Conservation (phyloP, 2,113 vertebrate species). For the Saimiri boliviensis region DNA sequence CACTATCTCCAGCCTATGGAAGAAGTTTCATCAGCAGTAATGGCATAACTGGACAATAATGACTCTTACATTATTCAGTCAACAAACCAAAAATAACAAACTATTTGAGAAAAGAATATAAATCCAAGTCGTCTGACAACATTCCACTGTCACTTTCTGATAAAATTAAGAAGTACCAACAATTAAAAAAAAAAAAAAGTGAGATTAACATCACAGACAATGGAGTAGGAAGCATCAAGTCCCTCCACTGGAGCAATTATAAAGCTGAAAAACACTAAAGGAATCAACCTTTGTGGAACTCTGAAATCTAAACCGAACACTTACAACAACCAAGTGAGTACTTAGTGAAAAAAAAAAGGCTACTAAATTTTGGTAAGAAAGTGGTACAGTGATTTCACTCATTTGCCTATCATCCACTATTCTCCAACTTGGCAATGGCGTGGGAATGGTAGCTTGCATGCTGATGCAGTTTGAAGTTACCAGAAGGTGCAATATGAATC, state of each 20-base stretch:
- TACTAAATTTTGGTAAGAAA: not conserved
- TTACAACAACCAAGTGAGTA: not conserved
- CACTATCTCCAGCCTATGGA: not conserved
- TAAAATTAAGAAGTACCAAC: not conserved
- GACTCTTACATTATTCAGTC: not conserved
- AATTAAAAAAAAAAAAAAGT: not conserved
- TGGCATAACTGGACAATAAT: not conserved
- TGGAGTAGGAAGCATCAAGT: not conserved
- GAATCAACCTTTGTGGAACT: not conserved
- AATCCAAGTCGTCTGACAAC: not conserved
- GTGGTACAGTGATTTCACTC: not conserved
- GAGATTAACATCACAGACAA: not conserved
- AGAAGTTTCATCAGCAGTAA: not conserved
- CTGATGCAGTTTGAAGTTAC: not conserved
- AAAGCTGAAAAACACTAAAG: not conserved
- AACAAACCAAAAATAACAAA: not conserved
- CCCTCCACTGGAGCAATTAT: not conserved
- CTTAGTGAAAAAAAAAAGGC: not conserved
- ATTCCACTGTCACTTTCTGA: not conserved
- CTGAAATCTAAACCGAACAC: not conserved
- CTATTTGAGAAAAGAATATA: not conserved
- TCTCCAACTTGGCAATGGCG: not conserved
- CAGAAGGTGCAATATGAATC: not conserved
- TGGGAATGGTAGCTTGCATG: not conserved
- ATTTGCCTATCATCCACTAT: not conserved